Percentiles rank a stretch among this genome's conserved stretches.
These are phyloP conservation scores for Hemiprocne comata DNA, from an alignment of 2,113 vertebrate genomes.

Conservation along the genomic window DNA sequence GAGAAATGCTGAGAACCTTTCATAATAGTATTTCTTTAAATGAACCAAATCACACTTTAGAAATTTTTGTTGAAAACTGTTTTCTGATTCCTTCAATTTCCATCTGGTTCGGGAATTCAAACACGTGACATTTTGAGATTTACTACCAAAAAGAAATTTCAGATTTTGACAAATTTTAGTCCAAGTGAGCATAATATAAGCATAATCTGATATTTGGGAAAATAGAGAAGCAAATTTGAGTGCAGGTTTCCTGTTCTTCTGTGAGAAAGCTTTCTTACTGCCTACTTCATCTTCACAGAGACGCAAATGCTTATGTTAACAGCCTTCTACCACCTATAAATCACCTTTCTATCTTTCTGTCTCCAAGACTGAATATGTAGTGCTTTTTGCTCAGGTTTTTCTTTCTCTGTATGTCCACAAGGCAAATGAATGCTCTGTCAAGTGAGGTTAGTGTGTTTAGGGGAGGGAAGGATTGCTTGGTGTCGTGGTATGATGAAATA, in stretches of 20 bases:
- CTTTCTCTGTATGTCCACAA: background rate
- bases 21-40: background rate
- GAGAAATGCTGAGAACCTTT: background rate
- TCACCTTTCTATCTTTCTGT: background rate
- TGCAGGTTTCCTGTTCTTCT: background rate
- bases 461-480: background rate
- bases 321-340: background rate
- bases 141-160: background rate
- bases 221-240: background rate
- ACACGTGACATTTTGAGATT: background rate
- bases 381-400: background rate
- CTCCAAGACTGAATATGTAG: background rate
- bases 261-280: background rate
- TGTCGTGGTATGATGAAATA: slow-evolving; percentile 7
- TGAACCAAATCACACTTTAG: background rate
- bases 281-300: background rate
- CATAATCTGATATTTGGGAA: background rate
- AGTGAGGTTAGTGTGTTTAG: background rate
- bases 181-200: background rate
- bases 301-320: background rate
- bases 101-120: background rate
- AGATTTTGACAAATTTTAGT: background rate
- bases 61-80: background rate
- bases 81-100: background rate
- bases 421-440: background rate